phyloP scores from a whole-genome alignment of 1,140 invertebrate genomes.

The Aleiodes sp. region DNA sequence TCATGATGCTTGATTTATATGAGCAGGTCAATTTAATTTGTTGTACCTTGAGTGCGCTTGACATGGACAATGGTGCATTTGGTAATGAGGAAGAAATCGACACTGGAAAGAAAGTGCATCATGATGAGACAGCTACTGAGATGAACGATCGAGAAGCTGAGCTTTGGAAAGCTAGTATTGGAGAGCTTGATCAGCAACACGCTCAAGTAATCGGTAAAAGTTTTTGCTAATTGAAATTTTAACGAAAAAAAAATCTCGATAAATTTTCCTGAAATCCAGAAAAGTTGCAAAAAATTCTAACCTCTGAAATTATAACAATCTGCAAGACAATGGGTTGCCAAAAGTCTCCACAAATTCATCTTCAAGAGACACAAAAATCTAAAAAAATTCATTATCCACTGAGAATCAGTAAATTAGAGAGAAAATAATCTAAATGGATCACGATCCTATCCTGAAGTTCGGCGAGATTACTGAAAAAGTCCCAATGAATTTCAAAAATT shows the following conservation, averaged over 20 bases:
- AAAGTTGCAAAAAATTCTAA: conserved; percentile 65
- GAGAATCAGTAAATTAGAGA: no score
- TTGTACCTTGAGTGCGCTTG: conserved; percentile 61
- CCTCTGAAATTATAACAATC: conserved; percentile 54
- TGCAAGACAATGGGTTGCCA: conserved; percentile 43
- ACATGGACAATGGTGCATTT: conserved; percentile 59
- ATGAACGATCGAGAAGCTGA: conserved; percentile 45
- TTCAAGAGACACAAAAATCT: conserved; percentile 22
- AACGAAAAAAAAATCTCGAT: no score
- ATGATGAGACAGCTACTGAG: conserved; percentile 7
- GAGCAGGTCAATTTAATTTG: conserved; percentile 59
- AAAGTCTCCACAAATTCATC: conserved; percentile 25
- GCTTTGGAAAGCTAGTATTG: conserved; percentile 68
- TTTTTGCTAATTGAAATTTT: background rate
- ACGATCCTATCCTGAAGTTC: conserved; percentile 14
- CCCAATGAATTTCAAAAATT: conserved; percentile 53
- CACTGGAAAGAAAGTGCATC: conserved; percentile 38
- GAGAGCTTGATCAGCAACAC: conserved; percentile 79
- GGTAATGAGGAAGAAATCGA: conserved; percentile 47
- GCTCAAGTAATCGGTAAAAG: conserved; percentile 71
- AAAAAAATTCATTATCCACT: no score
- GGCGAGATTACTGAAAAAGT: conserved; percentile 45
- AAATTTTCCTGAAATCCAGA: conserved; percentile 70
- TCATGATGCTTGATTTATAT: conserved; percentile 59
- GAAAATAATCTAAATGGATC: conserved; percentile 35